These are phyloP conservation scores for Strigamia transsilvanica DNA, from an alignment of 2,888 invertebrate genomes.

Conservation along the genomic window DNA sequence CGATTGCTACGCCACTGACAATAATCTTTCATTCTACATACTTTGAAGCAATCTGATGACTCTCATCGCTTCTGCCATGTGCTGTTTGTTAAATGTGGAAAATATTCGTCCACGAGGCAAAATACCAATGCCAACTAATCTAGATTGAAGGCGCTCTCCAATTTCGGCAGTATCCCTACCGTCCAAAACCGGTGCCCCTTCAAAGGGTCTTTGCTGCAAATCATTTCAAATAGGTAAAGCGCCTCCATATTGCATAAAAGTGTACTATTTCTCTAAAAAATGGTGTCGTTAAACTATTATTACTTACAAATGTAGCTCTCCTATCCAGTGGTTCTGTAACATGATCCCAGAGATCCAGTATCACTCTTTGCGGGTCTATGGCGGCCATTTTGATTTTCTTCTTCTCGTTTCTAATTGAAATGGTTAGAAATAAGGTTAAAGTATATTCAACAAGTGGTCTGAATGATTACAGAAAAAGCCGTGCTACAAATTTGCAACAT, in stretches of 20 bases:
- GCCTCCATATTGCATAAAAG: no score
- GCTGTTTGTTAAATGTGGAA: not conserved
- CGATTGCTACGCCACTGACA: no score
- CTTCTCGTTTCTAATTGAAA: not conserved
- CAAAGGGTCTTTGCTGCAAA: slow-evolving; percentile 46
- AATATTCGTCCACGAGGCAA: slow-evolving; percentile 52
- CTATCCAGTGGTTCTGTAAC: slow-evolving; percentile 37
- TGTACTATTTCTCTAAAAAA: no score
- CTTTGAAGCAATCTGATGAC: slow-evolving; percentile 50
- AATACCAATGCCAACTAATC: slow-evolving; percentile 28
- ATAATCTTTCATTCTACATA: not conserved
- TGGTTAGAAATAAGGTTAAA: not conserved
- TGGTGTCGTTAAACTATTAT: no score
- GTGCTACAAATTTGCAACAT: slow-evolving; percentile 12
- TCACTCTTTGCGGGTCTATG: not conserved
- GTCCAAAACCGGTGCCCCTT: not conserved
- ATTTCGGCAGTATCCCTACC: slow-evolving; percentile 8
- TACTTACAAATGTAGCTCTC: slow-evolving; percentile 19
- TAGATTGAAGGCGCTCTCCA: not conserved
- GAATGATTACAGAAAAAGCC: not conserved
- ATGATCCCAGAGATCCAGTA: slow-evolving; percentile 43
- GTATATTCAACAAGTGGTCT: not conserved
- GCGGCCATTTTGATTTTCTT: not conserved
- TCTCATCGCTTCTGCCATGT: slow-evolving; percentile 44
- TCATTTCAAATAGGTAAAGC: not conserved